Evolutionary conservation across 2,797 vertebrate species (phyloP).

Genomic region (Scyliorhinus canicula): DNA sequence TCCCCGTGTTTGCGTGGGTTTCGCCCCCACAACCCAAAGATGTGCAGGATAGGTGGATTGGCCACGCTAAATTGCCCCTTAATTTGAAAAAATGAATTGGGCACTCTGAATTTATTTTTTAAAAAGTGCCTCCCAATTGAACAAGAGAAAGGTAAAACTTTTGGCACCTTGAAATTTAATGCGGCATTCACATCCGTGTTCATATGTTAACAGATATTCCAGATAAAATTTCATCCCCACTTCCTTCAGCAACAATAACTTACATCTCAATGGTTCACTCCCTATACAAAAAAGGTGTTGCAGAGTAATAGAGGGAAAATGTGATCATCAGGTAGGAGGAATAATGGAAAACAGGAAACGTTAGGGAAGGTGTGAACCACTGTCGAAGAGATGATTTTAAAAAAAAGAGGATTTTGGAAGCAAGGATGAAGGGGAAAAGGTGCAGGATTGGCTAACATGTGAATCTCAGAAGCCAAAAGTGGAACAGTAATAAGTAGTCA

Average conservation of each 20-base stretch:
- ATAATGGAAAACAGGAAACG: not conserved
- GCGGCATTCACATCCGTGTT: not conserved
- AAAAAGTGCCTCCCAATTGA: not conserved
- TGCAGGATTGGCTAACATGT: not conserved
- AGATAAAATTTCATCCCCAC: no score
- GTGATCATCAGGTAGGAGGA: not conserved
- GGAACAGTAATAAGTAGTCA: not conserved
- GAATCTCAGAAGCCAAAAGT: not conserved
- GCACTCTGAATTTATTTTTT: no score
- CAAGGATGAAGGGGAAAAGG: constrained; percentile 39
- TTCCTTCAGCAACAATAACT: not conserved
- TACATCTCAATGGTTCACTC: not conserved
- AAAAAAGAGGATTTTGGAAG: not conserved
- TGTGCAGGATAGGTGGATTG: no score
- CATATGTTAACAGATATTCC: not conserved
- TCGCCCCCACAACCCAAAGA: no score
- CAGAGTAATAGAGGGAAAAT: not conserved
- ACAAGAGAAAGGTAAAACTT: not conserved
- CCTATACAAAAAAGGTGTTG: not conserved
- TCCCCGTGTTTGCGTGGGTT: no score
- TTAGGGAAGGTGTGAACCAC: not conserved
- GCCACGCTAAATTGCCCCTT: no score
- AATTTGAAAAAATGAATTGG: no score
- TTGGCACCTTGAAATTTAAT: not conserved
- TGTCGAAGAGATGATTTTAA: constrained; percentile 14